These are phyloP conservation scores for Drosophila fungiperda DNA, from an alignment of 2,888 invertebrate species.

Conservation along the genomic window DNA sequence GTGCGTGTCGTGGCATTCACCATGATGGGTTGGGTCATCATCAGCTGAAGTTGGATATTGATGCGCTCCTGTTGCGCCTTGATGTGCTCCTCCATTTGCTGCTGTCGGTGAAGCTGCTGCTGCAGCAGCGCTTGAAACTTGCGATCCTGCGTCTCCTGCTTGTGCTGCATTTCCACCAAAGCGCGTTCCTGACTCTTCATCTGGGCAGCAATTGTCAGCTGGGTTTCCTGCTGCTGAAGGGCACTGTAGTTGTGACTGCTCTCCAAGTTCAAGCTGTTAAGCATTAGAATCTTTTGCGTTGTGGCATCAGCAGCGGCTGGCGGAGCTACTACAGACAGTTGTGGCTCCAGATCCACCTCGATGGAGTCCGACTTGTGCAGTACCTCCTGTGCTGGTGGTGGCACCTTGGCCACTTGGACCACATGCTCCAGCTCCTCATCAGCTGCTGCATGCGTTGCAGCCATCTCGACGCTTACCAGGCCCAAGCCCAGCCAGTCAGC, in stretches of 20 bases:
- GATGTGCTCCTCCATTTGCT: conserved; percentile 83
- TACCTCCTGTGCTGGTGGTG: conserved; percentile 42
- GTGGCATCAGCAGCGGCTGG: conserved; percentile 26
- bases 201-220: conserved; percentile 82
- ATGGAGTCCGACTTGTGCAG: conserved; percentile 50
- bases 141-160: conserved; percentile 83
- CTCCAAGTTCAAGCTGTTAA: conserved; percentile 79
- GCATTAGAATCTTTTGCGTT: conserved; percentile 73
- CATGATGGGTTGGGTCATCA: conserved; percentile 81
- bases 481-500: conserved; percentile 84
- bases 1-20: conserved; percentile 11
- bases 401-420: conserved; percentile 23
- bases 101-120: conserved; percentile 83
- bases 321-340: not conserved
- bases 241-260: conserved; percentile 76
- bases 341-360: conserved; percentile 37
- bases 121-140: conserved; percentile 83
- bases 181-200: conserved; percentile 84
- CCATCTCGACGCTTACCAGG: conserved; percentile 47
- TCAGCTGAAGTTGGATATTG: conserved; percentile 83
- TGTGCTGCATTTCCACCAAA: conserved; percentile 83
- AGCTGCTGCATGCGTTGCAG: conserved; percentile 21
- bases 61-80: conserved; percentile 84
- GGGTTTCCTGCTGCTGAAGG: conserved; percentile 84
- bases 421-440: conserved; percentile 38